Evolutionary conservation across 2,888 invertebrate genomes (phyloP).

Genomic region (Andrena bicolor): DNA sequence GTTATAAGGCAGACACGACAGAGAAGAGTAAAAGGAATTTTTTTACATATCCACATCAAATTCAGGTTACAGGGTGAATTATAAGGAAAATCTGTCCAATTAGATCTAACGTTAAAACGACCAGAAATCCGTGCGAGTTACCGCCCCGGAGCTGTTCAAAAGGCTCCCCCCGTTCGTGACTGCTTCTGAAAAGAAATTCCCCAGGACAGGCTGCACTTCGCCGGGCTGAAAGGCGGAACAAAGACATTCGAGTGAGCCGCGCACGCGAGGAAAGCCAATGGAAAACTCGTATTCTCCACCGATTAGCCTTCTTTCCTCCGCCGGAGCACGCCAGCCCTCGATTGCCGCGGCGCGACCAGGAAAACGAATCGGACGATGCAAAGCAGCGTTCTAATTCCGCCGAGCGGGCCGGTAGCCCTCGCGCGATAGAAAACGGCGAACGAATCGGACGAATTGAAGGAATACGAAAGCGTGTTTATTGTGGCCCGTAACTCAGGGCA

Average conservation of each 20-base stretch:
- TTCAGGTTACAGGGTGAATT: too few species aligned
- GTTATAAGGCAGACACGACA: too few species aligned
- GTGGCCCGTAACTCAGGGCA: slow-evolving; percentile 31
- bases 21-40: neutral
- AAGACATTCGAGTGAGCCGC: neutral
- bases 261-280: neutral
- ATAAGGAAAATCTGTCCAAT: too few species aligned
- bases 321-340: neutral
- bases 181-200: slow-evolving; percentile 5
- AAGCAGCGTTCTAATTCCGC: slow-evolving; percentile 1
- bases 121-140: too few species aligned
- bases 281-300: slow-evolving; percentile 40
- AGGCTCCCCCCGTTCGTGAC: neutral
- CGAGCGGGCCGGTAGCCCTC: neutral
- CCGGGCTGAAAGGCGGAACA: neutral
- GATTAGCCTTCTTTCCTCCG: slow-evolving; percentile 42
- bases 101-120: too few species aligned
- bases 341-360: neutral
- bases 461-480: slow-evolving; percentile 42
- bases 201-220: neutral
- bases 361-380: neutral
- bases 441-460: slow-evolving; percentile 23
- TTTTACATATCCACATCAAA: too few species aligned
- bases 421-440: neutral
- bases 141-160: too few species aligned